Base-by-base conservation (phyloP, 2,113 vertebrate genomes). In the Gadus macrocephalus region DNA sequence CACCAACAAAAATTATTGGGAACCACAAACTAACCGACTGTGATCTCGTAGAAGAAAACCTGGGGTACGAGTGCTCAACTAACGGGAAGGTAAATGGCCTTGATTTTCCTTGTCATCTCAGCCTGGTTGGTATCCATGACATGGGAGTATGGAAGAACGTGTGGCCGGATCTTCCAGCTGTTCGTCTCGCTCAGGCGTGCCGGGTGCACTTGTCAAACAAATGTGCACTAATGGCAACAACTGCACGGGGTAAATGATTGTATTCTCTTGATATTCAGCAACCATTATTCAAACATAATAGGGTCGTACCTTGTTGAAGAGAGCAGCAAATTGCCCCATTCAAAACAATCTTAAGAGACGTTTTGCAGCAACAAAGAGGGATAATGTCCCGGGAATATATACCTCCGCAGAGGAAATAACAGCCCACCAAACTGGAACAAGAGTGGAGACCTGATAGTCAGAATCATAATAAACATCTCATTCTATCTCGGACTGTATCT, bases 161-260 rank as follows among this genome's bases (percentile, higher is more conserved):
- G 2, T 66, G 61, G 49, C 65, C 22, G 16, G 53, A 28, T 60
- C 19, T 22, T 9, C 58, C 55, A 67, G 20, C 70, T 73, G 64
- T 68, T 69, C 67, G 68, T 72, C 67, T 64, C 74, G 64, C 62
- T 58, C 28, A 42, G 69, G 58, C 28, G 28, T 64, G 64, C 71
- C 68, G 49, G 35, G 25, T 53, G 53, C 28, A 67, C 66, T 66
- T 80, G 66, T 75, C 77, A 81, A 82, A 80, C 75, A 83, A 80
- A 72, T 62, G 27, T 7, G 53, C 67, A 62, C 72, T 64, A 75
- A 27, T 35, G 71, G 69, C 69, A 76, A 74, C 59, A 35, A 73
- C 59, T 31, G 15, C 11, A 31, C 1, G 2, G 27, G 55, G 20
- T 9, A 35, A 35, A 72, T 61, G 69, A 69, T 62, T 66, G 15